A percentile compares a stretch with the other conserved stretches of the same genome.
These are phyloP conservation scores for Diachrysia chrysitis DNA, from an alignment of 2,888 invertebrate species.

Conservation along the genomic window DNA sequence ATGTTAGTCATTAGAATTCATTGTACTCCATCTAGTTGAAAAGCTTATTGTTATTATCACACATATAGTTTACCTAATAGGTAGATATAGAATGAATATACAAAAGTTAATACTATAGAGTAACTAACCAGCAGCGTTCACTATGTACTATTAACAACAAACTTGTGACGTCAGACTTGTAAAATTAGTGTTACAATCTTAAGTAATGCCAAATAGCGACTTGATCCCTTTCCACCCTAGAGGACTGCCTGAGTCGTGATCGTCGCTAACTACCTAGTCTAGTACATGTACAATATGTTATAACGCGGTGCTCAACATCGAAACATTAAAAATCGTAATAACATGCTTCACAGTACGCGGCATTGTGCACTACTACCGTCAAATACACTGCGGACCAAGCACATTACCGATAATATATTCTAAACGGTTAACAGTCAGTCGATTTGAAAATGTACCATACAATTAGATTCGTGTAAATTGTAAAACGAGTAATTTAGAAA, in stretches of 20 bases:
- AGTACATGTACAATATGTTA: slow-evolving; percentile 24
- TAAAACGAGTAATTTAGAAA: slow-evolving; percentile 47
- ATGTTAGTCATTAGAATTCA: slow-evolving; percentile 81
- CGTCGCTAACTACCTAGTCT: slow-evolving; percentile 44
- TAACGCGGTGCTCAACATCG: slow-evolving; percentile 65
- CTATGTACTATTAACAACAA: slow-evolving; percentile 62
- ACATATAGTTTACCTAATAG: slow-evolving; percentile 82
- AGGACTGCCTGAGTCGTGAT: slow-evolving; percentile 49
- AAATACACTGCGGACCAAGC: slow-evolving; percentile 56
- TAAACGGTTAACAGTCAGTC: slow-evolving; percentile 65
- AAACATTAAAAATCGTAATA: slow-evolving; percentile 63
- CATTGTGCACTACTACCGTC: slow-evolving; percentile 50
- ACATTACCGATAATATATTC: slow-evolving; percentile 54
- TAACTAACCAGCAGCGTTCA: slow-evolving; percentile 58
- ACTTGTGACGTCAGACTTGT: slow-evolving; percentile 73
- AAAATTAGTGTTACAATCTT: slow-evolving; percentile 63
- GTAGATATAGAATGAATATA: slow-evolving; percentile 83
- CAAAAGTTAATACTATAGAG: slow-evolving; percentile 78
- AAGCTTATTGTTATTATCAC: slow-evolving; percentile 89
- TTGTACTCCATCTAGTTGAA: slow-evolving; percentile 87
- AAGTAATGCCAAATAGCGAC: slow-evolving; percentile 58
- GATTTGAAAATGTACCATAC: slow-evolving; percentile 58
- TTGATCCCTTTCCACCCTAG: slow-evolving; percentile 65
- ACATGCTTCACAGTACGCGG: slow-evolving; percentile 39
- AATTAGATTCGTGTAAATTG: slow-evolving; percentile 52